These are phyloP conservation scores for Ormyrus nitidulus DNA, from an alignment of 2,888 invertebrate genomes.

Conservation along the genomic window DNA sequence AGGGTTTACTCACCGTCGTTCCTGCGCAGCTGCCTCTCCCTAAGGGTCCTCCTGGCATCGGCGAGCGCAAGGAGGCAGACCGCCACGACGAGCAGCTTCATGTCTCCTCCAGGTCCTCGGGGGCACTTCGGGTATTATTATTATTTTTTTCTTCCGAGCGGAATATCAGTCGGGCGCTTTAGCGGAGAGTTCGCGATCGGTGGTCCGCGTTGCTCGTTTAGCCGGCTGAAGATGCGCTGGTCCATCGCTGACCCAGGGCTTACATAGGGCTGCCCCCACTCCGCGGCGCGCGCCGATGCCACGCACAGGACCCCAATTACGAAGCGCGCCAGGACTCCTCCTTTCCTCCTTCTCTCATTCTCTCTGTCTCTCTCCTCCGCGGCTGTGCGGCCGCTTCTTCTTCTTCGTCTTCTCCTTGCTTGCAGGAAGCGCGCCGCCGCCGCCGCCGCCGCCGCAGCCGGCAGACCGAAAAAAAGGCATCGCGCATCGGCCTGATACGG, in stretches of 20 bases:
- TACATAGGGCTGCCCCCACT: constrained; percentile 75
- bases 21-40: constrained; percentile 61
- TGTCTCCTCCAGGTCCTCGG: constrained; percentile 4
- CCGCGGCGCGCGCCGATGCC: constrained; percentile 18
- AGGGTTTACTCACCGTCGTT: constrained; percentile 49
- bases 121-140: too few species aligned
- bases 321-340: constrained; percentile 17
- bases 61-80: constrained; percentile 59
- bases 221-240: constrained; percentile 70
- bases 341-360: constrained; percentile 9
- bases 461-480: constrained; percentile 10
- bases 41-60: constrained; percentile 55
- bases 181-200: constrained; percentile 45
- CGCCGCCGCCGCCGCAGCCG: too few species aligned
- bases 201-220: constrained; percentile 56
- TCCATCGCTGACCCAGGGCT: constrained; percentile 73
- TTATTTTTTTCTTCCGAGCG: not conserved
- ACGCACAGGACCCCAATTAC: constrained; percentile 54
- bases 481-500: constrained; percentile 2
- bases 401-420: constrained; percentile 1
- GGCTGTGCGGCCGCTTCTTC: constrained; percentile 21
- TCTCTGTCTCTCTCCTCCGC: constrained; percentile 21
- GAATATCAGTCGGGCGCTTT: not conserved
- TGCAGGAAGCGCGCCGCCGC: constrained; percentile 10
- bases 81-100: constrained; percentile 55